Evolutionary conservation across 2,888 invertebrate genomes (phyloP).

Genomic region (Tetranychus piercei): DNA sequence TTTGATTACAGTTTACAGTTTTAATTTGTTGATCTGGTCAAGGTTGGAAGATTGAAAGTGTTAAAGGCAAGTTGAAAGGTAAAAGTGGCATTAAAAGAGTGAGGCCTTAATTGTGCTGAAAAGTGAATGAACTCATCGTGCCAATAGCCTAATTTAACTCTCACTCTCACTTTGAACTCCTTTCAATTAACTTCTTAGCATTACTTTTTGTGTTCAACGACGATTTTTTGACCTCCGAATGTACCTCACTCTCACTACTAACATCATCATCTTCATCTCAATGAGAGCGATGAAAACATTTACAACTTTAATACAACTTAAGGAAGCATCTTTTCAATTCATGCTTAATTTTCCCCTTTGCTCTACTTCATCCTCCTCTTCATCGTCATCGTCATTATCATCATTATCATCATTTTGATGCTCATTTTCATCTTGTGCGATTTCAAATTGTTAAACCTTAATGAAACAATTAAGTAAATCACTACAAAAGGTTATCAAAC

Average conservation of each 20-base stretch:
- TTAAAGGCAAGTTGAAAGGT: not conserved
- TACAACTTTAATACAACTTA: not conserved
- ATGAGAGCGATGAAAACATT: not conserved
- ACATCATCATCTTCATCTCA: not conserved
- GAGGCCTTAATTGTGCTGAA: not conserved
- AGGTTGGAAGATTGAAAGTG: not conserved
- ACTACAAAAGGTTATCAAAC: not conserved
- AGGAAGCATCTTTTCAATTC: not conserved
- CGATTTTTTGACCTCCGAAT: not conserved
- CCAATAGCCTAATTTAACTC: slow-evolving; percentile 1
- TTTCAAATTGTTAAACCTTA: not conserved
- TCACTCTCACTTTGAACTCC: not conserved
- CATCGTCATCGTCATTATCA: not conserved
- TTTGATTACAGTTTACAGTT: not conserved
- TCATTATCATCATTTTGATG: not conserved
- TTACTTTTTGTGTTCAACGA: not conserved
- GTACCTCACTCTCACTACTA: not conserved
- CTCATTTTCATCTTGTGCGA: too few species aligned
- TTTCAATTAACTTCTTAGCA: not conserved
- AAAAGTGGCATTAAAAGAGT: not conserved
- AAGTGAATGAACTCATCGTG: not conserved
- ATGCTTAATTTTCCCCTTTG: not conserved
- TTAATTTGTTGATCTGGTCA: not conserved
- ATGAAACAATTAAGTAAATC: not conserved
- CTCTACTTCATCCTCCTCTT: not conserved